These are phyloP conservation scores for Bombus consobrinus DNA, from an alignment of 1,140 invertebrate genomes.

Conservation along the genomic window DNA sequence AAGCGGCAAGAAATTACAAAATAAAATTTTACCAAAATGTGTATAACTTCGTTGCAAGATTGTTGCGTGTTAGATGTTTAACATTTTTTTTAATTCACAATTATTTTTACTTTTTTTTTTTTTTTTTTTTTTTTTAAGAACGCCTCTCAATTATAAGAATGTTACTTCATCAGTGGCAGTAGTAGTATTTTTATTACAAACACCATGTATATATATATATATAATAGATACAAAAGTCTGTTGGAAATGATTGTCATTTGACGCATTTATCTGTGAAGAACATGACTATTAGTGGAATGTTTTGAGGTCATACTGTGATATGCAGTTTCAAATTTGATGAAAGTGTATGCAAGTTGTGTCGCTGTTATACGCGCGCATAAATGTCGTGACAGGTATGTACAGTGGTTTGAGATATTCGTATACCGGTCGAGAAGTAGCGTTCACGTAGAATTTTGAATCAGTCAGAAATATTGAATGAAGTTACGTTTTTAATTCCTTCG, in stretches of 20 bases:
- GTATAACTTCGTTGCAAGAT: too few species aligned
- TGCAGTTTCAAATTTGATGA: constrained; percentile 21
- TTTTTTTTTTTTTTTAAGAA: too few species aligned
- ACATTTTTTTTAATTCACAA: too few species aligned
- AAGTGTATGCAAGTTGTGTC: background rate
- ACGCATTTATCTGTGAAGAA: constrained; percentile 1
- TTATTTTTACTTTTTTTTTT: too few species aligned
- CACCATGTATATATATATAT: background rate
- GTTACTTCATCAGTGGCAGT: background rate
- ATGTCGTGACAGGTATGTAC: constrained; percentile 42
- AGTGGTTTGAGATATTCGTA: constrained; percentile 16
- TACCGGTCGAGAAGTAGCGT: background rate
- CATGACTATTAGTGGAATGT: constrained; percentile 21
- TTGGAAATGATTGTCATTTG: background rate
- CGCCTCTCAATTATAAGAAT: background rate
- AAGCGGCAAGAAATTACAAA: too few species aligned
- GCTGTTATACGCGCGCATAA: constrained; percentile 25
- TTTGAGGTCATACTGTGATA: constrained; percentile 32
- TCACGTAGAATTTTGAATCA: constrained; percentile 17
- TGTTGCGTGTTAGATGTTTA: too few species aligned
- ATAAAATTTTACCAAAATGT: too few species aligned
- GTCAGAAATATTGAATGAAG: constrained; percentile 15
- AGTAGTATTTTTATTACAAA: background rate
- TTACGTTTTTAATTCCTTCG: constrained; percentile 2
- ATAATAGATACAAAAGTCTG: background rate